A percentile compares a stretch with the other conserved stretches of the same genome.
phyloP scores from a whole-genome alignment of 2,888 invertebrate genomes.

The Dasysyrphus albostriatus region DNA sequence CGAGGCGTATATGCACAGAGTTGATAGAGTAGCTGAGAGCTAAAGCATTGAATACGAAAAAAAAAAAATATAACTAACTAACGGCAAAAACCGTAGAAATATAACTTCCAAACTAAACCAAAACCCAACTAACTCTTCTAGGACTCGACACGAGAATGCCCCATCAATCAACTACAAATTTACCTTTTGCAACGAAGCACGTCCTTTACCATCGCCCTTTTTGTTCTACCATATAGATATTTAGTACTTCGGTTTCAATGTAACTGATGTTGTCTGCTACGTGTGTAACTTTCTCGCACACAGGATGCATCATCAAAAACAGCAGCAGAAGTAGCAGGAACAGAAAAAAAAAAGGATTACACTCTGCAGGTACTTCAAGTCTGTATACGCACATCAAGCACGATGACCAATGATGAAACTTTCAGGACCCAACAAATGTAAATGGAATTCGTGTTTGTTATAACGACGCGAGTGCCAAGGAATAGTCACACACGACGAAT shows the following conservation, averaged over 20 bases:
- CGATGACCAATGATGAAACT: constrained; percentile 68
- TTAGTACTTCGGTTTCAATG: constrained; percentile 47
- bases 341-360: constrained; percentile 42
- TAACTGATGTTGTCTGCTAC: constrained; percentile 62
- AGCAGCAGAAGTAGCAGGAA: not conserved
- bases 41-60: not conserved
- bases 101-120: constrained; percentile 50
- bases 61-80: constrained; percentile 5
- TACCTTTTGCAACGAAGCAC: constrained; percentile 70
- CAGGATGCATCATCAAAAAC: constrained; percentile 29
- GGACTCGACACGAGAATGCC: constrained; percentile 64
- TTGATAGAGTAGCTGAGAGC: constrained; percentile 44
- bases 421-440: constrained; percentile 72
- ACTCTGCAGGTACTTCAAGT: constrained; percentile 17
- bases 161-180: constrained; percentile 74
- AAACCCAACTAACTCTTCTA: constrained; percentile 40
- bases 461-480: constrained; percentile 19
- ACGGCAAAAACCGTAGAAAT: constrained; percentile 3
- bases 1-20: not conserved
- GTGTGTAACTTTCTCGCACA: constrained; percentile 48
- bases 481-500: constrained; percentile 26
- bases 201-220: constrained; percentile 41
- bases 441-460: constrained; percentile 71
- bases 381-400: constrained; percentile 55
- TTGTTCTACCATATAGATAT: not conserved